Evolutionary conservation across 2,888 invertebrate genomes (phyloP).

Genomic region (Polyommatus iphigenia): DNA sequence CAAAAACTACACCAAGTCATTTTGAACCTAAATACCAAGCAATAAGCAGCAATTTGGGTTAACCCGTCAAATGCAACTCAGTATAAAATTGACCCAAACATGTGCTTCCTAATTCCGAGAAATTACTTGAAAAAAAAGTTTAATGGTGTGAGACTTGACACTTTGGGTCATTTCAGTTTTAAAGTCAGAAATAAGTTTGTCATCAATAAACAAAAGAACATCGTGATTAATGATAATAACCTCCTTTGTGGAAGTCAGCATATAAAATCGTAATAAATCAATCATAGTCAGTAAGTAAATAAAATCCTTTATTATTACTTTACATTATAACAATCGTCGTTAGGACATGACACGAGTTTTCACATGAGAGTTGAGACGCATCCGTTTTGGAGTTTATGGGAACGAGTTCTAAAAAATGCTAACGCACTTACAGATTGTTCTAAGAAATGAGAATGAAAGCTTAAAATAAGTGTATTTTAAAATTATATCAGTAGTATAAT

Average conservation of each 20-base stretch:
- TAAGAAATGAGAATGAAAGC: too few species aligned
- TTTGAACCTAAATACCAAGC: not conserved
- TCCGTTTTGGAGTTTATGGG: too few species aligned
- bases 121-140: not conserved
- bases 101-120: slow-evolving; percentile 1
- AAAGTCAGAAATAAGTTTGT: not conserved
- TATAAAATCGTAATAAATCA: too few species aligned
- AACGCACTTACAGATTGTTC: too few species aligned
- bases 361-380: too few species aligned
- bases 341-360: too few species aligned
- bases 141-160: slow-evolving; percentile 10
- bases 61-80: not conserved
- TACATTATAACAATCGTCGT: too few species aligned
- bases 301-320: too few species aligned
- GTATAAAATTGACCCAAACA: not conserved
- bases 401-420: too few species aligned
- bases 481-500: too few species aligned
- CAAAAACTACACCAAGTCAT: not conserved
- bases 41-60: not conserved
- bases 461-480: too few species aligned
- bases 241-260: not conserved
- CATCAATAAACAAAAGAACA: not conserved
- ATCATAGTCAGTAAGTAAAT: too few species aligned
- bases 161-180: not conserved
- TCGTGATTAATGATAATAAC: not conserved